Conservation (phyloP, 2,113 vertebrate species). For the Hydropotes inermis region DNA sequence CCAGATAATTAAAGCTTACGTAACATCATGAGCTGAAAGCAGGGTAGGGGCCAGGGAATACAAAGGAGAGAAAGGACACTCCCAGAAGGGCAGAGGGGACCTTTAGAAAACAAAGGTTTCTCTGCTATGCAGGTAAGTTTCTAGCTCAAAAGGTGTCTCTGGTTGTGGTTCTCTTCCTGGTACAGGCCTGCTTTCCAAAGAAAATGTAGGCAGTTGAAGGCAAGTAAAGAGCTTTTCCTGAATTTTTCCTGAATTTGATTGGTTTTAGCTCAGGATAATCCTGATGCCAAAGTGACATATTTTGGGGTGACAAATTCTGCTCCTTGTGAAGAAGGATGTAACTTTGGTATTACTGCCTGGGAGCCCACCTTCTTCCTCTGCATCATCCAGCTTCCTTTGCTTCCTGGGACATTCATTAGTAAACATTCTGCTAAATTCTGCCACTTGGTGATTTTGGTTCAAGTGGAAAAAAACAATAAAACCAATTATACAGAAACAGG, state of each 20-base stretch:
- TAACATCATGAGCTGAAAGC: not conserved
- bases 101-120: not conserved
- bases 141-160: not conserved
- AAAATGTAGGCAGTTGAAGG: not conserved
- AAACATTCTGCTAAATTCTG: not conserved
- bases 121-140: not conserved
- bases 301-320: not conserved
- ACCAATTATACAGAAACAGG: not conserved
- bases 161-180: not conserved
- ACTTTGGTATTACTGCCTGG: not conserved
- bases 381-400: not conserved
- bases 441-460: not conserved
- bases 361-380: not conserved
- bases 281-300: not conserved
- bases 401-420: not conserved
- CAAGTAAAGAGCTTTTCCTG: not conserved
- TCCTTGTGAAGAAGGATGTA: rapidly evolving
- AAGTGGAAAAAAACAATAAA: not conserved
- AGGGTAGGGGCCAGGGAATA: not conserved
- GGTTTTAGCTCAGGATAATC: not conserved
- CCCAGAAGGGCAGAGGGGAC: not conserved
- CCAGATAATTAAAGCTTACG: not conserved
- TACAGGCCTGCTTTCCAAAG: not conserved
- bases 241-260: not conserved
- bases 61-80: not conserved